These are phyloP conservation scores for Ophthalmolycus amberensis DNA, from an alignment of 2,113 vertebrate species.

Conservation along the genomic window DNA sequence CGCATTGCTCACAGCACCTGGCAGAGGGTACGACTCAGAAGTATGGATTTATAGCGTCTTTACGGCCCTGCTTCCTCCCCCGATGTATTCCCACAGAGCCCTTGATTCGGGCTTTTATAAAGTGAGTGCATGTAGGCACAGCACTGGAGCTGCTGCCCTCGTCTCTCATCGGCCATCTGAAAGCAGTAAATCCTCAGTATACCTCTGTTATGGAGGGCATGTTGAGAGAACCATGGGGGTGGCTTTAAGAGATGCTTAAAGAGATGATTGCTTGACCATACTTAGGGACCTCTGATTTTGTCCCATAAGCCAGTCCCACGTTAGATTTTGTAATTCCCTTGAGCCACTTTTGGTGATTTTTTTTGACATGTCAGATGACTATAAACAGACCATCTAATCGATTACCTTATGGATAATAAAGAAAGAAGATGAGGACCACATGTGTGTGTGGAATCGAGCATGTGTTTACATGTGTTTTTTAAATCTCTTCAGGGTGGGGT, in stretches of 20 bases:
- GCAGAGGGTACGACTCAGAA: slow-evolving; percentile 61
- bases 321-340: slow-evolving; percentile 50
- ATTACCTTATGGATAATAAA: slow-evolving; percentile 54
- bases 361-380: slow-evolving; percentile 46
- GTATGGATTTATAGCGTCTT: slow-evolving; percentile 69
- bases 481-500: slow-evolving; percentile 47
- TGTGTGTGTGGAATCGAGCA: slow-evolving; percentile 36
- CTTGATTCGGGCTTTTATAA: slow-evolving; percentile 73
- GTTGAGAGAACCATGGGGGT: slow-evolving; percentile 72
- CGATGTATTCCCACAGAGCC: slow-evolving; percentile 68
- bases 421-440: slow-evolving; percentile 45
- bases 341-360: slow-evolving; percentile 37
- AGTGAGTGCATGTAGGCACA: slow-evolving; percentile 61
- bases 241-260: slow-evolving; percentile 76
- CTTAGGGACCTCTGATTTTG: slow-evolving; percentile 61
- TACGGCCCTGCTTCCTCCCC: slow-evolving; percentile 58
- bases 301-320: slow-evolving; percentile 48
- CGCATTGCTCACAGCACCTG: slow-evolving; percentile 52
- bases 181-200: slow-evolving; percentile 77
- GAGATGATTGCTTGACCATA: slow-evolving; percentile 80
- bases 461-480: slow-evolving; percentile 64
- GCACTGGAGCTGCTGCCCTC: slow-evolving; percentile 50
- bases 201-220: slow-evolving; percentile 74
- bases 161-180: slow-evolving; percentile 75
- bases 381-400: slow-evolving; percentile 66